Evolutionary conservation across 2,888 invertebrate genomes (phyloP).

Genomic region (Polymixis flavicincta): DNA sequence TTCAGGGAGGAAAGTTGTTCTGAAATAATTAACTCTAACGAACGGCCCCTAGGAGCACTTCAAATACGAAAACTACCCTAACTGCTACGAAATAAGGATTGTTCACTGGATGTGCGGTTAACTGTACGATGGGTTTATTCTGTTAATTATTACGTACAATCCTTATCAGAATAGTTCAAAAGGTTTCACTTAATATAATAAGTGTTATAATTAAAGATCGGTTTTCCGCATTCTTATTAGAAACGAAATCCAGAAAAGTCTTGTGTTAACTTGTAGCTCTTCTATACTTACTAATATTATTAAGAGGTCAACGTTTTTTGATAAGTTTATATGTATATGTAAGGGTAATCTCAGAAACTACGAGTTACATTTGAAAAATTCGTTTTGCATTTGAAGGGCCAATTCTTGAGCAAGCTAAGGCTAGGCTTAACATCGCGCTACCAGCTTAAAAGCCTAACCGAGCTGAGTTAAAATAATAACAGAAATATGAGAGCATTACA

Average conservation of each 20-base stretch:
- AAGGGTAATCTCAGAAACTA: no score
- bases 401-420: no score
- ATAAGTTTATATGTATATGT: no score
- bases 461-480: no score
- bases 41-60: neutral
- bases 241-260: neutral
- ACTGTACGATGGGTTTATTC: conserved; percentile 4
- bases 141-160: neutral
- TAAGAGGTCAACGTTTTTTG: no score
- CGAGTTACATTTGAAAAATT: no score
- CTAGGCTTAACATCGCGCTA: no score
- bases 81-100: neutral
- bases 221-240: neutral
- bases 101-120: no score
- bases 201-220: neutral
- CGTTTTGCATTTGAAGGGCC: no score
- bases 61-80: neutral
- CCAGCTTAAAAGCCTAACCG: no score
- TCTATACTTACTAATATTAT: no score
- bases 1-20: neutral
- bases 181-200: neutral
- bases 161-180: neutral
- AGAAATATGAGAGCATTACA: no score
- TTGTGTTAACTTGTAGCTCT: neutral
- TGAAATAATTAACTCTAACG: neutral